Conservation (phyloP, 2,888 invertebrate species). For the Buathra laborator region DNA sequence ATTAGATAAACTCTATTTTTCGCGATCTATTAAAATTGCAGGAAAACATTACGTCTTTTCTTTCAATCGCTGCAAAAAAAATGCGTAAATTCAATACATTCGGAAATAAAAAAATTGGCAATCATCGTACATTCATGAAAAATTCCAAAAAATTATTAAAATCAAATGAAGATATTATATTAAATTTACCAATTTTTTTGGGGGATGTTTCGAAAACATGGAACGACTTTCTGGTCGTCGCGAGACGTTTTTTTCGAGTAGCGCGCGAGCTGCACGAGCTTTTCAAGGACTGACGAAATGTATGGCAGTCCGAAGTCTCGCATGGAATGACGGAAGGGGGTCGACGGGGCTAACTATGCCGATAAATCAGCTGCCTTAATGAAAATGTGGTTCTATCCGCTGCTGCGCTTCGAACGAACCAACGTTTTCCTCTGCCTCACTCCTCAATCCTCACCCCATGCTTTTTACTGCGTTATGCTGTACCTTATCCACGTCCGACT, state of each 20-base stretch:
- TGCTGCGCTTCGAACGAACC: conserved; percentile 74
- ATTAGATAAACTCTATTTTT: neutral
- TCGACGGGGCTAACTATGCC: conserved; percentile 78
- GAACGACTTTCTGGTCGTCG: conserved; percentile 12
- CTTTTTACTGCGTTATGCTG: conserved; percentile 30
- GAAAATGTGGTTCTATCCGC: conserved; percentile 80
- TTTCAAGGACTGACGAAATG: conserved; percentile 54
- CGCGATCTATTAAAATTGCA: neutral
- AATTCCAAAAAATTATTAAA: no score
- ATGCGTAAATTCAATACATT: neutral
- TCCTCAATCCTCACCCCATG: conserved; percentile 8
- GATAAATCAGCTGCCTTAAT: conserved; percentile 81
- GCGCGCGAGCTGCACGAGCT: conserved; percentile 51
- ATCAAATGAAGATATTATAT: no score
- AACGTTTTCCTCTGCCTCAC: conserved; percentile 53
- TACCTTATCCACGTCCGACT: conserved; percentile 54
- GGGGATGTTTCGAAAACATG: neutral
- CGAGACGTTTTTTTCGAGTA: conserved; percentile 34
- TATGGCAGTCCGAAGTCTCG: conserved; percentile 47
- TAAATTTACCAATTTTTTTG: no score
- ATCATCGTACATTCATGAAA: no score
- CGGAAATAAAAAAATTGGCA: neutral
- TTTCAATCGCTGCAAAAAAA: no score
- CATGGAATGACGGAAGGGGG: conserved; percentile 72
- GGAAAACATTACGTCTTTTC: neutral